These are phyloP conservation scores for Australoheros facetus DNA, from an alignment of 2,797 vertebrate species.

Conservation along the genomic window DNA sequence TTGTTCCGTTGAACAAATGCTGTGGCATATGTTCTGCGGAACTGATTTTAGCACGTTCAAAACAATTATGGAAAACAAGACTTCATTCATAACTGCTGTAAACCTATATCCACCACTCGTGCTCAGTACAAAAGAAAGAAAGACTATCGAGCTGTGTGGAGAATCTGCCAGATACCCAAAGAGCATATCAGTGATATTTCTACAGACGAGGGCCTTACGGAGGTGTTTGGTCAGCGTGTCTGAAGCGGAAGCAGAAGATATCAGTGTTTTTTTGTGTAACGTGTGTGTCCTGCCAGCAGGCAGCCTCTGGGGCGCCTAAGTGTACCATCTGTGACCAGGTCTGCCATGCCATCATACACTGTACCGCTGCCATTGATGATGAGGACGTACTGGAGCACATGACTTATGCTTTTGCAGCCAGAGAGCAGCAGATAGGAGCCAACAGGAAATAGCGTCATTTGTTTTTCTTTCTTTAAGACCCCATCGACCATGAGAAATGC, in stretches of 20 bases:
- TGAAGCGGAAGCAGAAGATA: constrained; percentile 59
- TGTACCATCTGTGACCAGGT: constrained; percentile 75
- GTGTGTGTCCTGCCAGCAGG: constrained; percentile 73
- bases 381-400: constrained; percentile 41
- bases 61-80: not conserved
- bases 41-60: not conserved
- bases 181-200: constrained; percentile 20
- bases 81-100: not conserved
- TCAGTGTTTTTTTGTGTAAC: constrained; percentile 64
- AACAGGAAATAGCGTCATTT: constrained; percentile 45
- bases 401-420: constrained; percentile 45
- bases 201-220: constrained; percentile 32
- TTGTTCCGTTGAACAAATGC: not conserved
- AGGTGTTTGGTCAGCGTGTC: constrained; percentile 57
- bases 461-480: constrained; percentile 35
- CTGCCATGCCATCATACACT: constrained; percentile 66
- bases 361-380: constrained; percentile 55
- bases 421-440: constrained; percentile 22
- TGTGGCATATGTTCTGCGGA: not conserved
- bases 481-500: not conserved
- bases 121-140: not conserved
- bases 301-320: constrained; percentile 69
- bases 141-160: not conserved
- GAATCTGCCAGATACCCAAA: constrained; percentile 36
- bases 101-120: not conserved